A percentile compares a stretch with the other conserved stretches of the same genome.
These are phyloP conservation scores for Oryzias sinensis DNA, from an alignment of 2,797 vertebrate genomes.

Conservation along the genomic window DNA sequence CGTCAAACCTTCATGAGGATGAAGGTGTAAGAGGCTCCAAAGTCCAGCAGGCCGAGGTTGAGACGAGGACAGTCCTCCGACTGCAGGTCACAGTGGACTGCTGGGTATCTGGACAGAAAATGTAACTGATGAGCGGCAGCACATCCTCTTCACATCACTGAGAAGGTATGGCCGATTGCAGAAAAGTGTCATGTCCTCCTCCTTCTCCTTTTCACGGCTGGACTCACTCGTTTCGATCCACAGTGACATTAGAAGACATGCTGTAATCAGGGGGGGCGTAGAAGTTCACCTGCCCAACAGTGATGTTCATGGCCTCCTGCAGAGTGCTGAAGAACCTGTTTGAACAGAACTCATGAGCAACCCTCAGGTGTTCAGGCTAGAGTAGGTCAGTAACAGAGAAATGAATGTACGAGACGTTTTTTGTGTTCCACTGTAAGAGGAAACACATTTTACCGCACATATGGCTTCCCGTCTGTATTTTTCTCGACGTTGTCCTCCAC, in stretches of 20 bases:
- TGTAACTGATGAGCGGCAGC: not conserved
- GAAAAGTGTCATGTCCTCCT: not conserved
- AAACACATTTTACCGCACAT: constrained; percentile 64
- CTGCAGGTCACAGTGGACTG: constrained; percentile 60
- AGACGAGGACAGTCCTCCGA: constrained; percentile 53
- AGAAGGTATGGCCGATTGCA: too few species aligned
- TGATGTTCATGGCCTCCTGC: constrained; percentile 70
- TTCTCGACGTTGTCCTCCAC: constrained; percentile 69
- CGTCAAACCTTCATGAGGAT: constrained; percentile 81
- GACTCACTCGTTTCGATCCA: constrained; percentile 77
- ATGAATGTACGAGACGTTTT: not conserved
- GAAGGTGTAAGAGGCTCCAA: constrained; percentile 85
- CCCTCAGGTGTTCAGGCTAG: not conserved
- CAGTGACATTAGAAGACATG: constrained; percentile 66
- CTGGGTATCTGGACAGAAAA: constrained; percentile 72
- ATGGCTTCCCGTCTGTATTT: constrained; percentile 64
- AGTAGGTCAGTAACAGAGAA: not conserved
- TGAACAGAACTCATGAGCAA: constrained; percentile 5
- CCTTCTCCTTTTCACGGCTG: not conserved
- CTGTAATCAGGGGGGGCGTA: constrained; percentile 56
- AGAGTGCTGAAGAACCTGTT: constrained; percentile 88
- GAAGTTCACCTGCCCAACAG: constrained; percentile 59
- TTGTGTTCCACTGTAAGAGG: not conserved
- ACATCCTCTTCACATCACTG: too few species aligned
- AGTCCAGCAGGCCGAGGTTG: constrained; percentile 86